These are phyloP conservation scores for Baronia brevicornis DNA, from an alignment of 2,888 invertebrate species.

Conservation along the genomic window DNA sequence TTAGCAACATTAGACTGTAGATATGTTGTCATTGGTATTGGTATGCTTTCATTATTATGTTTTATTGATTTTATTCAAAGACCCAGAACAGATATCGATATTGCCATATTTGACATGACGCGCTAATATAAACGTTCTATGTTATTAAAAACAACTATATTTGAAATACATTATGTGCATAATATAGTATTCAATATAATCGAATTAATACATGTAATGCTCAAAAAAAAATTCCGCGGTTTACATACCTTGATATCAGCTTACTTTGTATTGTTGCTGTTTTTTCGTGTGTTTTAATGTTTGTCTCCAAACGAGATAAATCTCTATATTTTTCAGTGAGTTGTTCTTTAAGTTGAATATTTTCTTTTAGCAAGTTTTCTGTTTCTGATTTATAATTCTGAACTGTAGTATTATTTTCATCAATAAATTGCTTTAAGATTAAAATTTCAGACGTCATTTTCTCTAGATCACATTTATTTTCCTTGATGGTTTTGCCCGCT, in stretches of 20 bases:
- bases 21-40: too few species aligned
- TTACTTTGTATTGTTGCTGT: constrained; percentile 56
- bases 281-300: constrained; percentile 62
- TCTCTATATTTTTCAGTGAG: constrained; percentile 50
- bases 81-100: too few species aligned
- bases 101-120: too few species aligned
- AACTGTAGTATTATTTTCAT: constrained; percentile 40
- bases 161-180: background rate
- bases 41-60: too few species aligned
- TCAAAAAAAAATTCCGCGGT: background rate
- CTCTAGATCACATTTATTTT: constrained; percentile 46
- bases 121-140: too few species aligned
- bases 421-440: constrained; percentile 44
- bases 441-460: constrained; percentile 49
- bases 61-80: too few species aligned
- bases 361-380: constrained; percentile 41
- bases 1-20: too few species aligned
- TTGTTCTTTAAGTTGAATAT: constrained; percentile 39
- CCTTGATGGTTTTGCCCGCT: constrained; percentile 41
- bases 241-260: constrained; percentile 53
- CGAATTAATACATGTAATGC: background rate
- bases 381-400: constrained; percentile 48
- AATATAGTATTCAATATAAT: background rate
- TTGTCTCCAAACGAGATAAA: constrained; percentile 42
- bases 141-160: constrained; percentile 1